phyloP scores from a whole-genome alignment of 2,797 vertebrate species.

The Phylloscopus collybita region DNA sequence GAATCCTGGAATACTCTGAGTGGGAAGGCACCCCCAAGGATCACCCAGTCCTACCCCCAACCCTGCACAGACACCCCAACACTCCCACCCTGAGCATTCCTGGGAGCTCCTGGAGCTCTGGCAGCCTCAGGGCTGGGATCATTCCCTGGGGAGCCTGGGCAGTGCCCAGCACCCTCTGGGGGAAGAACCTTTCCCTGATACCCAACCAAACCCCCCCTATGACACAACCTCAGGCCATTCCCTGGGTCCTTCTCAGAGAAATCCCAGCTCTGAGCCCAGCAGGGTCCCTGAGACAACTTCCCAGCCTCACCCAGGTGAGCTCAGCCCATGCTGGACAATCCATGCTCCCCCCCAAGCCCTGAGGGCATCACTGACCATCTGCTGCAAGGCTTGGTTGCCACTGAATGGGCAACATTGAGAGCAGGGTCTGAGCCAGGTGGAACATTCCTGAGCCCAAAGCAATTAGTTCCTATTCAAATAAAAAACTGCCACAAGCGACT shows the following conservation, averaged over 20 bases:
- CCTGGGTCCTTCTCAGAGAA: background rate
- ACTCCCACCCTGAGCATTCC: background rate
- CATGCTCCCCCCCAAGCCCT: background rate
- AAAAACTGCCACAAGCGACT: background rate
- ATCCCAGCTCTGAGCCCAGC: background rate
- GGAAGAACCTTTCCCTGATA: background rate
- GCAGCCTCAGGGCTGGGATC: background rate
- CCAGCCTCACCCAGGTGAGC: background rate
- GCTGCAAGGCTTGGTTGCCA: background rate
- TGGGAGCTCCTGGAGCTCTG: background rate
- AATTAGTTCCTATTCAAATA: background rate
- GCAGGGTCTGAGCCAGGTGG: background rate
- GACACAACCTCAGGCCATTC: background rate
- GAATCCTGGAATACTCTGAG: background rate
- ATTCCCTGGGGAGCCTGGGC: background rate
- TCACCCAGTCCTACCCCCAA: fast-evolving
- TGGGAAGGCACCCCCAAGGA: background rate
- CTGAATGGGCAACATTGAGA: background rate
- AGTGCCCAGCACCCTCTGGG: background rate
- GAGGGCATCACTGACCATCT: background rate
- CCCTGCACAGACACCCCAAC: background rate
- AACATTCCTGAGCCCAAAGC: background rate
- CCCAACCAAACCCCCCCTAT: fast-evolving
- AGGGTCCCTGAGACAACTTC: background rate
- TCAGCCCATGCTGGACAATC: fast-evolving